Evolutionary conservation across 2,797 vertebrate species (phyloP).

Genomic region (Chelmon rostratus): DNA sequence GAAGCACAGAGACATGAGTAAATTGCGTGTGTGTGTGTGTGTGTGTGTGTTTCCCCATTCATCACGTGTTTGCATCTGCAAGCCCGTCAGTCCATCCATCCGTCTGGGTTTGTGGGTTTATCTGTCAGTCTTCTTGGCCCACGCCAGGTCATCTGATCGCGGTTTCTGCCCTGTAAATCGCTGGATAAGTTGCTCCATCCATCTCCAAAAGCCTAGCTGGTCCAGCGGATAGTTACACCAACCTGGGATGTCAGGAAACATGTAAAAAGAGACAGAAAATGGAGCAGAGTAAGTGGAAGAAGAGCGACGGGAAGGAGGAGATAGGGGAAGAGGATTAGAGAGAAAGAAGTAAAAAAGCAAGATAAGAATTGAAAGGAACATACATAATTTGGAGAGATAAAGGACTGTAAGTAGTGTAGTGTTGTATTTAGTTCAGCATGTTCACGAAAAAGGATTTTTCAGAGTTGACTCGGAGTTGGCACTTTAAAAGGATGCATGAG

Average conservation of each 20-base stretch:
- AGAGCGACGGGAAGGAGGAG: background rate
- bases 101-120: slow-evolving; percentile 26
- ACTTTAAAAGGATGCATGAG: background rate
- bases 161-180: slow-evolving; percentile 81
- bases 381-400: background rate
- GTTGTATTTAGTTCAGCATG: background rate
- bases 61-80: slow-evolving; percentile 20
- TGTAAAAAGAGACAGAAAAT: background rate
- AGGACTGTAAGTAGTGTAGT: background rate
- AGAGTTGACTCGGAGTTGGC: background rate
- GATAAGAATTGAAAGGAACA: background rate
- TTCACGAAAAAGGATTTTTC: background rate
- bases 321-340: background rate
- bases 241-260: slow-evolving; percentile 64
- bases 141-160: slow-evolving; percentile 84
- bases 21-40: slow-evolving; percentile 13
- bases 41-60: slow-evolving; percentile 10
- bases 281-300: background rate
- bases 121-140: slow-evolving; percentile 86
- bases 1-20: slow-evolving; percentile 51
- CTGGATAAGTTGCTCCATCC: slow-evolving; percentile 82
- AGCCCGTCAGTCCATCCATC: slow-evolving; percentile 16
- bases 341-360: background rate
- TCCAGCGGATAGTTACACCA: slow-evolving; percentile 88
- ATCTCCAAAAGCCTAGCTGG: slow-evolving; percentile 85